Base-by-base conservation (phyloP, 2,797 vertebrate species). In the Choloepus didactylus region DNA sequence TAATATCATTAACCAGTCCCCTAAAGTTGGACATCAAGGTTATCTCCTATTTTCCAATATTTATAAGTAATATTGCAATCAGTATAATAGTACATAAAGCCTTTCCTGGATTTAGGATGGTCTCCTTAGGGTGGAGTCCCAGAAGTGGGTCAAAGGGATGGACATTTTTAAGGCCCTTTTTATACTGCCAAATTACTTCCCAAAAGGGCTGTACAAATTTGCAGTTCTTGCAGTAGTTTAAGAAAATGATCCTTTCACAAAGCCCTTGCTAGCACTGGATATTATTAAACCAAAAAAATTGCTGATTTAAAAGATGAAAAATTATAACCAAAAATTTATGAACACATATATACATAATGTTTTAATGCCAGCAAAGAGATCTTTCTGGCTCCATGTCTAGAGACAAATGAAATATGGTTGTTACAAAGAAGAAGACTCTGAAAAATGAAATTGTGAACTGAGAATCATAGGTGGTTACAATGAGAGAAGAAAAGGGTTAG, bases 231-330 rank as follows among this genome's bases (percentile, higher is more conserved):
- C 83, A 91, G 89, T 62, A 95, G 94, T 96, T 96, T 94, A 91
- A 44, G 83, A 87, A 97, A 95, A 93, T 91, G 64, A 84, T 89
- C 91, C 70, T 95, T 96, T 96, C 44, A 79, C 87, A 96, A 96
- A 95, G 94, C 60, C 51, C 80, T 66, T 96, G 75, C 70, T 83
- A 91, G 80, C 27, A 60, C 66, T 93, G 80, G 38, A 87, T 96
- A 95, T 93, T 97, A 95, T 94, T 93, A 93, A 97, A 96, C 79
- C 60, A 96, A 87, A 79, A 95, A 89, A 81, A 70, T 82, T 96
- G 95, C 67, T 90, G 46, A 95, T 92, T 95, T 29, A 81, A 93
- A 96, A 94, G n/a, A 90, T 87, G 62, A 94, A 96, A 94, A 94
- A 97, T 95, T 94, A 93, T 91, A 87, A 93, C 72, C 54, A 91